phyloP scores from a whole-genome alignment of 2,113 vertebrate genomes.

The Phrynosoma blainvillii region DNA sequence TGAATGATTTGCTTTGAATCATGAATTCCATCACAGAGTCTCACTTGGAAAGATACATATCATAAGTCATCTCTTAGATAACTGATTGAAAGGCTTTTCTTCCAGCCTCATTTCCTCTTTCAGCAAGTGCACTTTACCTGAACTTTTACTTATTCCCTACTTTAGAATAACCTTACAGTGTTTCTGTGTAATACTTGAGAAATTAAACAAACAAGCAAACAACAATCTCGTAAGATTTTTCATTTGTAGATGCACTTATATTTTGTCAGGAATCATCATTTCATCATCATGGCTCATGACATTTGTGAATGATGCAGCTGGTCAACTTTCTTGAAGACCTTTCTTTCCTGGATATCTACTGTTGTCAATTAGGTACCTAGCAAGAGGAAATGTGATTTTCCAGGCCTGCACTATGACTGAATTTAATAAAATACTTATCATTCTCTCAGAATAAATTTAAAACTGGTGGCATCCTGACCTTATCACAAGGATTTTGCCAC shows the following conservation, averaged over 20 bases:
- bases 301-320: background rate
- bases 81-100: background rate
- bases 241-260: constrained; percentile 23
- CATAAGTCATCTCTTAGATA: constrained; percentile 5
- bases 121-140: background rate
- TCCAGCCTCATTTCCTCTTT: background rate
- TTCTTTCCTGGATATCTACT: background rate
- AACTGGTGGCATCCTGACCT: too few species aligned
- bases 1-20: constrained; percentile 18
- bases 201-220: background rate
- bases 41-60: constrained; percentile 14
- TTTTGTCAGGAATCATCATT: constrained; percentile 4
- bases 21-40: constrained; percentile 25
- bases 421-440: background rate
- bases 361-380: background rate
- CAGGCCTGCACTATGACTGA: too few species aligned
- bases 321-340: background rate
- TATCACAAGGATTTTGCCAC: too few species aligned
- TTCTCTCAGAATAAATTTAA: too few species aligned
- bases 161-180: constrained; percentile 4
- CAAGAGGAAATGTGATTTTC: background rate
- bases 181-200: background rate
- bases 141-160: background rate
- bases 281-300: background rate
- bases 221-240: background rate